phyloP scores from a whole-genome alignment of 92 coral and sea anemone species.

The Micromussa lordhowensis region DNA sequence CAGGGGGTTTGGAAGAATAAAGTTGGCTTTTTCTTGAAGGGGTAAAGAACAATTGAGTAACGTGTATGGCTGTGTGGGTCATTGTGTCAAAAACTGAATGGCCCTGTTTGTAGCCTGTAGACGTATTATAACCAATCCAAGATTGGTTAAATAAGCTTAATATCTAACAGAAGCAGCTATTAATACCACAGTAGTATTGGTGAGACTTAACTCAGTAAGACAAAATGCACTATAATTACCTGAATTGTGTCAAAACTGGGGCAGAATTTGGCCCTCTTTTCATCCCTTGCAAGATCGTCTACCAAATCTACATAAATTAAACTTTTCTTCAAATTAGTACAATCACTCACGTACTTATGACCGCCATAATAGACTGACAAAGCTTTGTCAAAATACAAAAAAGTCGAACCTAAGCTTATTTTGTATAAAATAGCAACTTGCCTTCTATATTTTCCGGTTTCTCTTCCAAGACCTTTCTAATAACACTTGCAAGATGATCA shows the following conservation, averaged over 20 bases:
- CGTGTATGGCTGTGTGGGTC: too few species aligned
- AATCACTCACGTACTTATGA: not conserved
- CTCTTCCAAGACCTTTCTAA: slow-evolving; percentile 77
- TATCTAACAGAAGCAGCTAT: too few species aligned
- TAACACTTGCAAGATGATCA: slow-evolving; percentile 90
- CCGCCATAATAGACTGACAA: too few species aligned
- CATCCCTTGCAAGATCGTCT: slow-evolving; percentile 89
- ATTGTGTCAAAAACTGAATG: too few species aligned
- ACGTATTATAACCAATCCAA: too few species aligned
- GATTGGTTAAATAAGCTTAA: too few species aligned
- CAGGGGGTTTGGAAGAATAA: too few species aligned
- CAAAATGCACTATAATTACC: slow-evolving; percentile 50
- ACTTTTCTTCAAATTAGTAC: not conserved
- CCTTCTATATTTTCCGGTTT: slow-evolving; percentile 88
- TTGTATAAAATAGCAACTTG: slow-evolving; percentile 38
- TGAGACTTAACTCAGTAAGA: not conserved
- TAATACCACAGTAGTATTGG: too few species aligned
- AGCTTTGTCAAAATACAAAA: not conserved
- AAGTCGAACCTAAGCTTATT: too few species aligned
- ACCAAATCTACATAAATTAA: slow-evolving; percentile 62
- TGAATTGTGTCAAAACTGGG: slow-evolving; percentile 92
- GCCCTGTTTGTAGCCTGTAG: too few species aligned
- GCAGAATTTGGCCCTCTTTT: slow-evolving; percentile 86
- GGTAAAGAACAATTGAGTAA: too few species aligned
- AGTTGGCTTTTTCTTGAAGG: too few species aligned